These are phyloP conservation scores for Myrmecophaga tridactyla DNA, from an alignment of 2,113 vertebrate species.

Conservation along the genomic window DNA sequence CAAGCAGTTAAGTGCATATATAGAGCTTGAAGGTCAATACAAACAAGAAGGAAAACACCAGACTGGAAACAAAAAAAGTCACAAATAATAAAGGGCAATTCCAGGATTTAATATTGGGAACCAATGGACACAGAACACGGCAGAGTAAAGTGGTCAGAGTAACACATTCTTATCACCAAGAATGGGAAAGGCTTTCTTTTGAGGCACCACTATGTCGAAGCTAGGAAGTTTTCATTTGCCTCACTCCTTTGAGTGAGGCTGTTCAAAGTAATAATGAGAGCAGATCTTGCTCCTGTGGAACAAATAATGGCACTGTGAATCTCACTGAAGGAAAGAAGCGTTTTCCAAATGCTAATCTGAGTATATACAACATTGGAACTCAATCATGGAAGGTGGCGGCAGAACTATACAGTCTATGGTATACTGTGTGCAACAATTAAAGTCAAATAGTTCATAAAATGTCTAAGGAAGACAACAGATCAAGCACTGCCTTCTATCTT, in stretches of 20 bases:
- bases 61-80: background rate
- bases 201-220: background rate
- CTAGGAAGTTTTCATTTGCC: background rate
- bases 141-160: background rate
- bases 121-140: background rate
- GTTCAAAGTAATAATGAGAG: background rate
- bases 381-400: background rate
- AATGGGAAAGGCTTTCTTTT: background rate
- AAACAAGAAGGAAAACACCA: background rate
- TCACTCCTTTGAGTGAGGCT: background rate
- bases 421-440: background rate
- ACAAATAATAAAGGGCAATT: constrained; percentile 12
- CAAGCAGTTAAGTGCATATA: background rate
- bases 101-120: background rate
- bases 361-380: background rate
- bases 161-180: background rate
- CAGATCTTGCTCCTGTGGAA: background rate
- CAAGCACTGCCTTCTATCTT: background rate
- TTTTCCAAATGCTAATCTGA: background rate
- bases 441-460: background rate
- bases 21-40: constrained; percentile 17
- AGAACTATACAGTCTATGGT: background rate
- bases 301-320: background rate
- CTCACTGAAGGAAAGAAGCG: background rate
- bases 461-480: background rate